Percentiles rank a stretch among this genome's conserved stretches.
phyloP scores from a whole-genome alignment of 2,113 vertebrate genomes.

The Garra rufa region DNA sequence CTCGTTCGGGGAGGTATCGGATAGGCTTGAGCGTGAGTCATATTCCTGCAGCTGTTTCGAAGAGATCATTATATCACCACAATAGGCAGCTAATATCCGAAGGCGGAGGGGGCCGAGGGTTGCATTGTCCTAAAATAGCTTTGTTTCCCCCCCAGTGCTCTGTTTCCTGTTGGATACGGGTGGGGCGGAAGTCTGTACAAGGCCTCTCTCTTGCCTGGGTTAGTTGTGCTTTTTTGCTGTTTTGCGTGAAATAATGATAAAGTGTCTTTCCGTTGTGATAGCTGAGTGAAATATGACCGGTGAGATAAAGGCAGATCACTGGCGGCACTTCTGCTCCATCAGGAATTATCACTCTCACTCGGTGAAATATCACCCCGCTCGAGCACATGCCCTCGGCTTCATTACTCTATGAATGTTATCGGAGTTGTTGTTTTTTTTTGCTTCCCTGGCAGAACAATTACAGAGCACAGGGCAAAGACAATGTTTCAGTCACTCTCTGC shows the following conservation, averaged over 20 bases:
- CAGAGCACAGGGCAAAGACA: not conserved
- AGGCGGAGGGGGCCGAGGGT: not conserved
- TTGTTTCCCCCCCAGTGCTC: not conserved
- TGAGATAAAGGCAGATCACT: constrained; percentile 19
- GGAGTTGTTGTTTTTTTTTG: constrained; percentile 17
- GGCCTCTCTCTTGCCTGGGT: constrained; percentile 8
- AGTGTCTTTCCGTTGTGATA: not conserved
- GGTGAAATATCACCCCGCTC: constrained; percentile 13
- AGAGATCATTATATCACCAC: constrained; percentile 47
- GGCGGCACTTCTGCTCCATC: not conserved
- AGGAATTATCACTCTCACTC: not conserved
- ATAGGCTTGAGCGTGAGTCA: constrained; percentile 52
- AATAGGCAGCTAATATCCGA: constrained; percentile 19
- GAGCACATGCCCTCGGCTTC: not conserved
- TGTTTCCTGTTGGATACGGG: constrained; percentile 16
- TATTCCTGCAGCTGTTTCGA: constrained; percentile 34
- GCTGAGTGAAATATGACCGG: constrained; percentile 38
- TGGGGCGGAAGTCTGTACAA: constrained; percentile 31
- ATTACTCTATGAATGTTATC: constrained; percentile 33
- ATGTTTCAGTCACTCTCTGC: not conserved
- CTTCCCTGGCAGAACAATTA: not conserved
- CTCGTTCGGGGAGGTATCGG: not conserved
- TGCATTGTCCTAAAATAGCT: constrained; percentile 46
- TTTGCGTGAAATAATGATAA: constrained; percentile 41
- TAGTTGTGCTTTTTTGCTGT: constrained; percentile 32